Percentiles rank a stretch among this genome's conserved stretches.
These are phyloP conservation scores for Gephyroberyx darwinii DNA, from an alignment of 2,797 vertebrate species.

Conservation along the genomic window DNA sequence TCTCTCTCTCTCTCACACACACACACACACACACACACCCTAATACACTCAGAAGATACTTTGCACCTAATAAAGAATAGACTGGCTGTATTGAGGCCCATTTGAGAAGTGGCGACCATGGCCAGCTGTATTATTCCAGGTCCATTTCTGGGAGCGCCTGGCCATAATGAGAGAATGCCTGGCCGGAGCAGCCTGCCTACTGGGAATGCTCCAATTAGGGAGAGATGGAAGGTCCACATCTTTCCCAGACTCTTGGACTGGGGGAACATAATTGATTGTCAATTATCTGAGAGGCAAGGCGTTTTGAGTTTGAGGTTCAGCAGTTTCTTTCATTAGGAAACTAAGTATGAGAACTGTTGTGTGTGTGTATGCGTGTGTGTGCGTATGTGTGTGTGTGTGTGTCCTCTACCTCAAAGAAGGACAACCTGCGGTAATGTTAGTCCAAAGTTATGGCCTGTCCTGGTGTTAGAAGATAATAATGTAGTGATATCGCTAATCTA, in stretches of 20 bases:
- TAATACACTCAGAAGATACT: conserved; percentile 44
- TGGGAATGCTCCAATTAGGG: conserved; percentile 62
- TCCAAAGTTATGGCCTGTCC: conserved; percentile 31
- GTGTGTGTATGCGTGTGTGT: conserved; percentile 15
- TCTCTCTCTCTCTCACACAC: too few species aligned
- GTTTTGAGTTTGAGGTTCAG: conserved; percentile 60
- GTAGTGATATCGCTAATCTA: conserved; percentile 26
- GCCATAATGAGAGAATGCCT: conserved; percentile 64
- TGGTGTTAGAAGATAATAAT: conserved; percentile 36
- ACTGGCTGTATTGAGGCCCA: conserved; percentile 38
- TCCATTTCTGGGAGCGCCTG: conserved; percentile 50
- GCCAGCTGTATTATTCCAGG: conserved; percentile 47
- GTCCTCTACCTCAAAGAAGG: not conserved
- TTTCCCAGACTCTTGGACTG: conserved; percentile 36
- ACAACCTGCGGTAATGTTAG: conserved; percentile 22
- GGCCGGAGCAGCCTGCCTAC: conserved; percentile 46
- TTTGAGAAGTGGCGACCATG: conserved; percentile 28
- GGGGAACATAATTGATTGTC: conserved; percentile 66
- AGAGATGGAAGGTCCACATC: conserved; percentile 61
- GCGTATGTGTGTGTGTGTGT: conserved; percentile 16
- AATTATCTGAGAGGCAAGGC: conserved; percentile 58
- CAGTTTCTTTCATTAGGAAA: conserved; percentile 61
- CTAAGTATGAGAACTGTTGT: conserved; percentile 15
- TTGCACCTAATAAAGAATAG: conserved; percentile 53
- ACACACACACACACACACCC: not conserved